phyloP scores from a whole-genome alignment of 2,888 invertebrate genomes.

The Bombylius major region DNA sequence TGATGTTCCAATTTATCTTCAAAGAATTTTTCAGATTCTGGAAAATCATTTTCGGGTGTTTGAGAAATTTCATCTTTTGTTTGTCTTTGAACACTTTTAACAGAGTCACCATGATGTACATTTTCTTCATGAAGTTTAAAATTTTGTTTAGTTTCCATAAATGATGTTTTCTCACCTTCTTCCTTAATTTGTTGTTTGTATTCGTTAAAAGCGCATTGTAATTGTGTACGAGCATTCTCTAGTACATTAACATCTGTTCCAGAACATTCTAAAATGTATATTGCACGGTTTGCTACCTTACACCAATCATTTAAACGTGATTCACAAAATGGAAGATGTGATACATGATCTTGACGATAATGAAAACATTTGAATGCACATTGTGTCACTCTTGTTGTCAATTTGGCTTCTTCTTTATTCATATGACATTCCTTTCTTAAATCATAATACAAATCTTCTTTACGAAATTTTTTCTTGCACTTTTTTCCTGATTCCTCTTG shows the following conservation, averaged over 20 bases:
- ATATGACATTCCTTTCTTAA: not conserved
- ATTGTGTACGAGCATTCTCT: not conserved
- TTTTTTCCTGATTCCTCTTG: not conserved
- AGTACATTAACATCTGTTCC: not conserved
- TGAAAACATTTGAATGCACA: not conserved
- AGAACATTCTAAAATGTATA: not conserved
- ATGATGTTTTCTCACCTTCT: not conserved
- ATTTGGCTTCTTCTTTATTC: not conserved
- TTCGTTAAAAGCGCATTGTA: not conserved
- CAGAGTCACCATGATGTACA: too few relatives aligned
- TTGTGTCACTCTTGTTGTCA: not conserved
- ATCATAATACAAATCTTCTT: not conserved
- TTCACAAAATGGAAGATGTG: not conserved
- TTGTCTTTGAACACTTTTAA: too few relatives aligned
- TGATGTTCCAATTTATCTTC: not conserved
- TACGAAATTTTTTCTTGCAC: not conserved
- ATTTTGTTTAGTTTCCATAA: not conserved
- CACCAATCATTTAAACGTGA: not conserved
- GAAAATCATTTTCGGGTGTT: too few relatives aligned
- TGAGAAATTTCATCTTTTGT: too few relatives aligned
- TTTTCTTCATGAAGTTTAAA: too few relatives aligned
- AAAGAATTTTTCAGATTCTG: not conserved
- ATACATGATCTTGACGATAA: not conserved
- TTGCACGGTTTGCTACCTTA: not conserved
- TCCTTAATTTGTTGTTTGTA: not conserved